A percentile compares a stretch with the other conserved stretches of the same genome.
Evolutionary conservation across 2,113 vertebrate genomes (phyloP).

Genomic region (Urocolius indicus): DNA sequence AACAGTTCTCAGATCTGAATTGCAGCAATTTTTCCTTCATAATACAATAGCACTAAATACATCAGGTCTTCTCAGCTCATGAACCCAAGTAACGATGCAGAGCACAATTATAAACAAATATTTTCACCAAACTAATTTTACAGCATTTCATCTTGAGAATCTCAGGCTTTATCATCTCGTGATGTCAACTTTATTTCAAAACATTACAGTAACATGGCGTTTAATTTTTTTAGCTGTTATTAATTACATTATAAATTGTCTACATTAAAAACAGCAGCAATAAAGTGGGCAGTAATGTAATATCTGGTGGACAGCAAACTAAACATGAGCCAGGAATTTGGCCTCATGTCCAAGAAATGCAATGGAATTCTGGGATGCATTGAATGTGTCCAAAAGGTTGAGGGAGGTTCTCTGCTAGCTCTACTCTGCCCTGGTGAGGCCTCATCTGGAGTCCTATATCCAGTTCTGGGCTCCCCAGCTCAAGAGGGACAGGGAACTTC

Average conservation of each 20-base stretch:
- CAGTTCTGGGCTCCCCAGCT: too few species aligned
- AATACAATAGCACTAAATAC: background rate
- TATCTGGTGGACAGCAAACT: too few species aligned
- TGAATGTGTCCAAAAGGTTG: too few species aligned
- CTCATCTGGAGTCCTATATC: too few species aligned
- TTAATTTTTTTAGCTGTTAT: background rate
- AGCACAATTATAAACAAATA: background rate
- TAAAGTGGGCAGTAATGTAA: background rate
- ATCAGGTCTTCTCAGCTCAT: background rate
- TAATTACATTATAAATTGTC: constrained; percentile 6
- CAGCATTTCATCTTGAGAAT: background rate
- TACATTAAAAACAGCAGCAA: background rate
- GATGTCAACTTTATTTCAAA: constrained; percentile 23
- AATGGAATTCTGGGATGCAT: too few species aligned
- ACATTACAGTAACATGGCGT: background rate
- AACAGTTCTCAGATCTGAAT: background rate
- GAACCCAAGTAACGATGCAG: background rate
- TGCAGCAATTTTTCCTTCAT: background rate
- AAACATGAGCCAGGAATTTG: too few species aligned
- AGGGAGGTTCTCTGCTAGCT: too few species aligned
- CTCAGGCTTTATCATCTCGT: background rate
- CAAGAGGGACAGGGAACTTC: too few species aligned
- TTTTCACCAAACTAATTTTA: background rate
- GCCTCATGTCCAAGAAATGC: too few species aligned
- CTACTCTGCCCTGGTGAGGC: too few species aligned